Conservation (phyloP, 2,113 vertebrate genomes). For the Gobius niger region DNA sequence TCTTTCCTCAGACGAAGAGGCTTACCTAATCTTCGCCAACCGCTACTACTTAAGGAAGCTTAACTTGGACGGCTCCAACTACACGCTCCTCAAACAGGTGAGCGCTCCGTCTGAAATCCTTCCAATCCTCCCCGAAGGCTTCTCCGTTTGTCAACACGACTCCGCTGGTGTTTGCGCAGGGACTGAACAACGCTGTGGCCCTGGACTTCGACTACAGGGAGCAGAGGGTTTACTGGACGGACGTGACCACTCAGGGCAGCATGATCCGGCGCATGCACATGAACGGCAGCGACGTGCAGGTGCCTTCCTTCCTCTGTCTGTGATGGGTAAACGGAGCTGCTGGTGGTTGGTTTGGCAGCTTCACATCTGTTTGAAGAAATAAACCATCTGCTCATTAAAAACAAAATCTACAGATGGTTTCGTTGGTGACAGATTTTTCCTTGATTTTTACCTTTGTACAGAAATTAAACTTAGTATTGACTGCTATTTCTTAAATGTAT, state of each 20-base stretch:
- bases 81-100: slow-evolving; percentile 96
- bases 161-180: slow-evolving; percentile 72
- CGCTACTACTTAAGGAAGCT: slow-evolving; percentile 97
- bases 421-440: too few species aligned
- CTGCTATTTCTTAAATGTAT: too few species aligned
- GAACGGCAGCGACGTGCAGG: slow-evolving; percentile 94
- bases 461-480: too few species aligned
- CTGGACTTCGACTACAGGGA: slow-evolving; percentile 94
- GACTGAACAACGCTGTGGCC: slow-evolving; percentile 95
- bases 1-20: slow-evolving; percentile 85
- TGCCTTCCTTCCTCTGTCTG: slow-evolving; percentile 41
- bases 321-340: neutral
- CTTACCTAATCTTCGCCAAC: slow-evolving; percentile 97
- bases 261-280: slow-evolving; percentile 99
- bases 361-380: neutral
- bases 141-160: slow-evolving; percentile 3
- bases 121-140: neutral
- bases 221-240: slow-evolving; percentile 99
- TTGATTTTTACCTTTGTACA: too few species aligned
- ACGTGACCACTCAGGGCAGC: slow-evolving; percentile 97
- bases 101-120: slow-evolving; percentile 16
- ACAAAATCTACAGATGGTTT: too few species aligned
- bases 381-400: neutral
- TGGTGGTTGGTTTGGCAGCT: neutral
- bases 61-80: slow-evolving; percentile 93